A percentile compares a stretch with the other conserved stretches of the same genome.
Evolutionary conservation across 2,113 vertebrate genomes (phyloP).

Genomic region (Caloenas nicobarica): DNA sequence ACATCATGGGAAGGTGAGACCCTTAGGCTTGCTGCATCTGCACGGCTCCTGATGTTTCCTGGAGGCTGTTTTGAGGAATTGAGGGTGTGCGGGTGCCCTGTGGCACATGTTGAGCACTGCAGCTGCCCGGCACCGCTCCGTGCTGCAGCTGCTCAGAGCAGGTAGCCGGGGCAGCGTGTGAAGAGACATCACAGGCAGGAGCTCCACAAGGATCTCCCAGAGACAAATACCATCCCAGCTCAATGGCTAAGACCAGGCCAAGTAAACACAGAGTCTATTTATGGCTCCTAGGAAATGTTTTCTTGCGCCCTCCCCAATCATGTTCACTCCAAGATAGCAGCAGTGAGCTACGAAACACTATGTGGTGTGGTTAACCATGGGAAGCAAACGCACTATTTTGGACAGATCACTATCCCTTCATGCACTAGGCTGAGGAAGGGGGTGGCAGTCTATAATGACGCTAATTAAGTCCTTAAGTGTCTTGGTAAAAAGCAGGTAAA

Average conservation of each 20-base stretch:
- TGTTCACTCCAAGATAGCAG: neutral
- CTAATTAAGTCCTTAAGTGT: constrained; percentile 67
- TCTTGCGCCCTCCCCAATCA: neutral
- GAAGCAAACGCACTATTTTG: neutral
- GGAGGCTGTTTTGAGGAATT: accelerated
- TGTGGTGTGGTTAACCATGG: neutral
- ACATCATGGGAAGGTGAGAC: accelerated
- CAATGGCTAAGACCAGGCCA: neutral
- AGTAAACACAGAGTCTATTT: neutral
- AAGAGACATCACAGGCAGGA: accelerated
- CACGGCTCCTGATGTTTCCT: neutral
- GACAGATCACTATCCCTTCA: constrained; percentile 57
- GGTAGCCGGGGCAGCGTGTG: neutral
- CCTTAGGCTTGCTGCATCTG: neutral
- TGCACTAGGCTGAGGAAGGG: constrained; percentile 5
- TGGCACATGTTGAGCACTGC: too few species aligned
- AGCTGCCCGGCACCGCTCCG: too few species aligned
- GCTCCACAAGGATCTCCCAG: neutral
- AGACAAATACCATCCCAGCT: neutral
- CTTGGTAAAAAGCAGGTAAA: constrained; percentile 60
- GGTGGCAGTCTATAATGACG: constrained; percentile 45
- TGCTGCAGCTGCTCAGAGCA: accelerated
- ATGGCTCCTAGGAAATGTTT: constrained; percentile 20
- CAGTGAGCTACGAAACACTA: neutral
- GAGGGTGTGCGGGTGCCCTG: accelerated